These are phyloP conservation scores for Carposina sasakii DNA, from an alignment of 1,140 invertebrate genomes.

Conservation along the genomic window DNA sequence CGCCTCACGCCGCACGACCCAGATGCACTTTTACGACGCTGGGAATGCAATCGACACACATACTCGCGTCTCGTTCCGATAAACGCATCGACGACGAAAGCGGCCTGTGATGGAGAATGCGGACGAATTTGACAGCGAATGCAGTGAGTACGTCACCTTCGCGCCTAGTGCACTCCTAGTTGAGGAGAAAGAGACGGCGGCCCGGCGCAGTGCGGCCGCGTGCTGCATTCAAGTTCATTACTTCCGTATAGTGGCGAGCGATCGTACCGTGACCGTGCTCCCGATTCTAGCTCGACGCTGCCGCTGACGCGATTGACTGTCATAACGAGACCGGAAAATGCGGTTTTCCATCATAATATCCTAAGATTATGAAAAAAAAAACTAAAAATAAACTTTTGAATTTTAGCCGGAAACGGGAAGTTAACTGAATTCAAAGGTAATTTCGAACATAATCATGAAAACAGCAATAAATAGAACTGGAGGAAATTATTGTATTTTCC, in stretches of 20 bases:
- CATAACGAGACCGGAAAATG: constrained; percentile 17
- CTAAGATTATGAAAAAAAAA: not conserved
- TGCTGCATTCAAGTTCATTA: constrained; percentile 71
- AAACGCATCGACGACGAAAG: constrained; percentile 71
- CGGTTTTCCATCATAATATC: constrained; percentile 3
- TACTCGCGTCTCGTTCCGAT: constrained; percentile 71
- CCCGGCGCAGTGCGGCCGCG: constrained; percentile 46
- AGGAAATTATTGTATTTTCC: too few species aligned
- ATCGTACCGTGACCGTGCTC: constrained; percentile 59
- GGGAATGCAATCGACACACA: constrained; percentile 70
- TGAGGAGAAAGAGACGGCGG: constrained; percentile 54
- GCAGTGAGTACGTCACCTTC: constrained; percentile 66
- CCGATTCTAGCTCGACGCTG: constrained; percentile 30
- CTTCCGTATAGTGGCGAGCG: constrained; percentile 62
- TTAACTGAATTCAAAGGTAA: too few species aligned
- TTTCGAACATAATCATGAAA: too few species aligned
- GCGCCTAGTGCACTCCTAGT: constrained; percentile 47
- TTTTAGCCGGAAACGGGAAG: too few species aligned
- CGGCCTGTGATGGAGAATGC: constrained; percentile 69
- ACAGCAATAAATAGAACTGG: too few species aligned
- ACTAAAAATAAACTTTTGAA: too few species aligned
- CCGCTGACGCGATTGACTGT: constrained; percentile 21
- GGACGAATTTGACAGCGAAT: constrained; percentile 68
- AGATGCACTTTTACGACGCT: constrained; percentile 70
- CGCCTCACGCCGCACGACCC: constrained; percentile 65